Evolutionary conservation across 2,888 invertebrate species (phyloP).

Genomic region (Calameuta filiformis): DNA sequence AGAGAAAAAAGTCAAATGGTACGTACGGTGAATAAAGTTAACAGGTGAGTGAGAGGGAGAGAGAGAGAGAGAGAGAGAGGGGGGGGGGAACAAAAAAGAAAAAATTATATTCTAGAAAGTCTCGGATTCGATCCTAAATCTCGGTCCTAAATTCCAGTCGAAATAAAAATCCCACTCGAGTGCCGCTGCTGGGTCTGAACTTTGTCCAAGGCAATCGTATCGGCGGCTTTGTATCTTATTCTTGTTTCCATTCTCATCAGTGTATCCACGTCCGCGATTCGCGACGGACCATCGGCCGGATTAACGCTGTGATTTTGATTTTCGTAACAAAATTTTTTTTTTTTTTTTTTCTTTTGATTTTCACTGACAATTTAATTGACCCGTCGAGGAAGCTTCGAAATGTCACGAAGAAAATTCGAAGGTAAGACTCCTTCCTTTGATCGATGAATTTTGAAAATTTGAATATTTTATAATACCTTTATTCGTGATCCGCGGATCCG

Average conservation of each 20-base stretch:
- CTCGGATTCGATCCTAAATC: not conserved
- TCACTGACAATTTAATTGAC: too few species aligned
- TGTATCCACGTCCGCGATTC: not conserved
- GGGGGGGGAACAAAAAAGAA: not conserved
- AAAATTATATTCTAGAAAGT: not conserved
- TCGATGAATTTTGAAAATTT: too few species aligned
- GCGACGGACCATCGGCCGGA: not conserved
- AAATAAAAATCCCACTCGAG: not conserved
- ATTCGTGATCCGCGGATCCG: too few species aligned
- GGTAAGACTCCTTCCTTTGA: not conserved
- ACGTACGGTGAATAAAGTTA: not conserved
- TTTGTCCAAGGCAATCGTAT: not conserved
- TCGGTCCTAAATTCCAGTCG: not conserved
- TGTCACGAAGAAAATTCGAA: not conserved
- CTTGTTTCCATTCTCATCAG: not conserved
- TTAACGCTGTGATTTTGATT: not conserved
- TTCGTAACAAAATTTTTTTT: not conserved
- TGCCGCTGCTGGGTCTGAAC: not conserved
- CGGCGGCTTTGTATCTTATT: not conserved
- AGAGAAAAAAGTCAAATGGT: not conserved
- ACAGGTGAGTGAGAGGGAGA: not conserved
- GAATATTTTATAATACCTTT: too few species aligned
- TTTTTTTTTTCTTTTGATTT: not conserved
- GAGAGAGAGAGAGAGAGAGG: not conserved
- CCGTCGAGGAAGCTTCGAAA: not conserved